Conservation (phyloP, 2,888 invertebrate species). For the Leptopterna dolabrata region DNA sequence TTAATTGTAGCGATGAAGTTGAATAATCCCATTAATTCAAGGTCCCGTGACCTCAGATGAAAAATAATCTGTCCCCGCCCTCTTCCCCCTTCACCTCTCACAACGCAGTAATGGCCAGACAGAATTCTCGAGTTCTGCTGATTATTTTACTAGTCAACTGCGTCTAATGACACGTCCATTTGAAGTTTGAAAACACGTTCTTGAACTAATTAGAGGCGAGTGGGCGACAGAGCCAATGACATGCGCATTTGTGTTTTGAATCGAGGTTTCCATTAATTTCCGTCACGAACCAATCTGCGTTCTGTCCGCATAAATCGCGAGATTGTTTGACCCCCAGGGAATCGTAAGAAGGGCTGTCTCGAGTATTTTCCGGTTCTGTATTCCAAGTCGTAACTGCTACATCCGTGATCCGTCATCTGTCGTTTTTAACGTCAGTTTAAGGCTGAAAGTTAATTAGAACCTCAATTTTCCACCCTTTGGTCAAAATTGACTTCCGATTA, state of each 20-base stretch:
- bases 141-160: neutral
- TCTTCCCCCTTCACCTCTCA: neutral
- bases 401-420: too few relatives aligned
- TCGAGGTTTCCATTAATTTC: neutral
- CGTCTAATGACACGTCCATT: neutral
- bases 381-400: neutral
- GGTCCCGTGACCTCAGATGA: neutral
- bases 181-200: constrained; percentile 8
- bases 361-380: neutral
- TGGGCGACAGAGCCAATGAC: neutral
- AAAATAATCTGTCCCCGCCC: neutral
- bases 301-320: neutral
- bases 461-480: too few relatives aligned
- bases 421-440: too few relatives aligned
- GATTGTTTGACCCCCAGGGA: neutral
- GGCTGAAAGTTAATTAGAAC: too few relatives aligned
- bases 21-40: constrained; percentile 7
- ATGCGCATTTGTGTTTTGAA: neutral
- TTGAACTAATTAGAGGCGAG: constrained; percentile 2
- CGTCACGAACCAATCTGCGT: neutral
- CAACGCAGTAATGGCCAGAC: neutral
- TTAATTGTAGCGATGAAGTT: neutral
- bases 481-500: too few relatives aligned
- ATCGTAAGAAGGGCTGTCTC: neutral
- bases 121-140: neutral